phyloP scores from a whole-genome alignment of 2,113 vertebrate species.

The Scytalopus superciliaris region DNA sequence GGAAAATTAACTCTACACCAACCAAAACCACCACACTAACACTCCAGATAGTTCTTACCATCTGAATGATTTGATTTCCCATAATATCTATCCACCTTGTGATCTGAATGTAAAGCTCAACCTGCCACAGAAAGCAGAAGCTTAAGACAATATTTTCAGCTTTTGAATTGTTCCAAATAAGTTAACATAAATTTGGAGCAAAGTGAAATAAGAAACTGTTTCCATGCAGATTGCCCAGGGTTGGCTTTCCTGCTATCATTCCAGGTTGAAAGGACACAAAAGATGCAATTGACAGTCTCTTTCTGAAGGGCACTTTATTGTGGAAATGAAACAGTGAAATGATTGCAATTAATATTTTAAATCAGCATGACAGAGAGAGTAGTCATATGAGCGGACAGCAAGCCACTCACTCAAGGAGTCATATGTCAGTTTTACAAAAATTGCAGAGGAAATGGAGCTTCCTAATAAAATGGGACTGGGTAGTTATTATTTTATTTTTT shows the following conservation, averaged over 20 bases:
- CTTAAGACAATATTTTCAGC: not conserved
- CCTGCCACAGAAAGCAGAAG: not conserved
- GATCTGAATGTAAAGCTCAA: not conserved
- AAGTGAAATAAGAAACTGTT: not conserved
- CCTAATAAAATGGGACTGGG: not conserved
- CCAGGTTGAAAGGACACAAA: not conserved
- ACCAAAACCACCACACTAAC: not conserved
- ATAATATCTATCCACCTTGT: accelerated
- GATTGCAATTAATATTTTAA: slow-evolving; percentile 8
- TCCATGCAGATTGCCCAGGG: not conserved
- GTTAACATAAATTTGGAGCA: not conserved
- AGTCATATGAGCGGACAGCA: not conserved
- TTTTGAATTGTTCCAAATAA: not conserved
- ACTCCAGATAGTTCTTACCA: not conserved
- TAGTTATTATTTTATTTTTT: not conserved
- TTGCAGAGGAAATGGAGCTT: not conserved
- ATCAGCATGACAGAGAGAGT: not conserved
- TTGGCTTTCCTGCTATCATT: not conserved
- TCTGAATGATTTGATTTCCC: not conserved
- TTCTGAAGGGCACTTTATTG: not conserved
- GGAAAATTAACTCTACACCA: not conserved
- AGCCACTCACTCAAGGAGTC: not conserved
- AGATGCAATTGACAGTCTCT: not conserved
- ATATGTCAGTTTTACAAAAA: not conserved
- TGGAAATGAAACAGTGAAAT: not conserved